Evolutionary conservation across 2,888 invertebrate species (phyloP).

Genomic region (Drosophila formosana): DNA sequence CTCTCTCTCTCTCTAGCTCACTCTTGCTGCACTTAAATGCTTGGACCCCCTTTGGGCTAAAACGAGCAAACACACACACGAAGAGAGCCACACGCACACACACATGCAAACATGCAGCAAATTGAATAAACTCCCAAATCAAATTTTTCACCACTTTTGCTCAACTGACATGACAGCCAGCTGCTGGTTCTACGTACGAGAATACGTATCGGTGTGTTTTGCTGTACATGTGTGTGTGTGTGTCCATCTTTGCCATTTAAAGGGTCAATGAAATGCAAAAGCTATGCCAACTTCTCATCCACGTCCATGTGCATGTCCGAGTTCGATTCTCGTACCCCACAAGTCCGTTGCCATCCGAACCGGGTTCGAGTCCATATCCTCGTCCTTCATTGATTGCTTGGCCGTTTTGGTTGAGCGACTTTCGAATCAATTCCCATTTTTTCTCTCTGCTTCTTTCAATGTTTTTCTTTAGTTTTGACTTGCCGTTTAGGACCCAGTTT

Average conservation of each 20-base stretch:
- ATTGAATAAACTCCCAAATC: constrained; percentile 80
- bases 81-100: constrained; percentile 7
- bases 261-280: constrained; percentile 78
- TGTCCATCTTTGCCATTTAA: constrained; percentile 69
- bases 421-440: constrained; percentile 37
- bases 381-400: constrained; percentile 50
- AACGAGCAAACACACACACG: constrained; percentile 17
- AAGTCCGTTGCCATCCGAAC: background rate
- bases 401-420: constrained; percentile 31
- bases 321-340: constrained; percentile 14
- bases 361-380: constrained; percentile 14
- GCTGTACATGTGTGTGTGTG: constrained; percentile 23
- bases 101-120: constrained; percentile 49
- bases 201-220: constrained; percentile 12
- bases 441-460: background rate
- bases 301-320: constrained; percentile 23
- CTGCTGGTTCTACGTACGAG: constrained; percentile 37
- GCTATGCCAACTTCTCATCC: constrained; percentile 42
- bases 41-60: constrained; percentile 17
- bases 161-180: constrained; percentile 56
- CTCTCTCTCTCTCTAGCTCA: constrained; percentile 8
- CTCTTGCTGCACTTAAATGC: constrained; percentile 45
- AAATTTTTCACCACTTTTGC: constrained; percentile 77
- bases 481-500: constrained; percentile 36
- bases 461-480: constrained; percentile 8